phyloP scores from a whole-genome alignment of 2,888 invertebrate species.

The Parthenolecanium corni region DNA sequence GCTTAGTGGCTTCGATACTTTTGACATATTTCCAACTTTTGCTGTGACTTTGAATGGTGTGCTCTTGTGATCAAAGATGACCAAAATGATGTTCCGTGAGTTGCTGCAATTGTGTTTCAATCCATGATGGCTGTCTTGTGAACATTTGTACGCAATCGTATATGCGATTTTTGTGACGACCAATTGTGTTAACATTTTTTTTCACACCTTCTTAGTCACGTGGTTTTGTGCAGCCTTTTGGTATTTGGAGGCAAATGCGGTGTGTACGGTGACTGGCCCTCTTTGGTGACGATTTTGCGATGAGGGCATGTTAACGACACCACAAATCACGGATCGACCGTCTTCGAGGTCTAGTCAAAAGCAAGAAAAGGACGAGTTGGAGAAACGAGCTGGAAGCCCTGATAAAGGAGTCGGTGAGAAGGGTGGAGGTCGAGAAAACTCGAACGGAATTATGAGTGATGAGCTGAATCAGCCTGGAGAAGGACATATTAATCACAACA shows the following conservation, averaged over 20 bases:
- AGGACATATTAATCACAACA: conserved; percentile 9
- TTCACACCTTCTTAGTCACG: too few relatives aligned
- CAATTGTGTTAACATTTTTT: too few relatives aligned
- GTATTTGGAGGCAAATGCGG: neutral
- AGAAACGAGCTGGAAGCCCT: neutral
- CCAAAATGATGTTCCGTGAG: too few relatives aligned
- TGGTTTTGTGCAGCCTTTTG: neutral
- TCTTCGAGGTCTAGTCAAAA: conserved; percentile 12
- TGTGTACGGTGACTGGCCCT: neutral
- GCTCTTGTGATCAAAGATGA: too few relatives aligned
- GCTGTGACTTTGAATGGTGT: too few relatives aligned
- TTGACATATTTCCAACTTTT: too few relatives aligned
- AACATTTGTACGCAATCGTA: too few relatives aligned
- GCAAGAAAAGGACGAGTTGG: conserved; percentile 7
- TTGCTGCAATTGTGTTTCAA: too few relatives aligned
- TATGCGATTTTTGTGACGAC: too few relatives aligned
- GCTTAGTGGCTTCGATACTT: too few relatives aligned
- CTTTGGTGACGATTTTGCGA: neutral
- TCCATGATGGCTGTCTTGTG: too few relatives aligned
- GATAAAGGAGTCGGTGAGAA: conserved; percentile 1
- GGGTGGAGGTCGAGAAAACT: neutral
- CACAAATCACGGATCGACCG: conserved; percentile 4
- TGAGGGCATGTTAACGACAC: conserved; percentile 23
- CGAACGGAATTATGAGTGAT: neutral
- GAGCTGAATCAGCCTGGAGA: neutral